Conservation (phyloP, 2,797 vertebrate species). For the Etheostoma nigrum region DNA sequence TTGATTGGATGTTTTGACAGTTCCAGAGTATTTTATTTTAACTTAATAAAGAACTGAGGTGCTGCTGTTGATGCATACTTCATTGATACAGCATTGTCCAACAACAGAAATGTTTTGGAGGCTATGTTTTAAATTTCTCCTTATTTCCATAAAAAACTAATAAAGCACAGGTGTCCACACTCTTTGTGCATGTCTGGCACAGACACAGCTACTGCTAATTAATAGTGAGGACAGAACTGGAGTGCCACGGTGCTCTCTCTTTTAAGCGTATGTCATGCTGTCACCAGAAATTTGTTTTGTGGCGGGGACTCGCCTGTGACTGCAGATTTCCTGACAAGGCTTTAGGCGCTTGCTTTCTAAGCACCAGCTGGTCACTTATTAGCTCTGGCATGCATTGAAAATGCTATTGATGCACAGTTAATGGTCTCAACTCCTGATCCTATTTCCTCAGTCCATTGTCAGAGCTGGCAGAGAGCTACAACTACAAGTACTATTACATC, state of each 20-base stretch:
- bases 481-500: constrained; percentile 13
- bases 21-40: not conserved
- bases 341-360: constrained; percentile 51
- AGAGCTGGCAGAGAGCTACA: constrained; percentile 23
- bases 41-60: not conserved
- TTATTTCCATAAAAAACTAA: constrained; percentile 36
- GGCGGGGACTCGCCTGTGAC: constrained; percentile 42
- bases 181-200: constrained; percentile 30
- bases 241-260: constrained; percentile 35
- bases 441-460: constrained; percentile 28
- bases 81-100: not conserved
- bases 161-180: constrained; percentile 31
- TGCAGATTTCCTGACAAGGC: constrained; percentile 57
- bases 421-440: constrained; percentile 48
- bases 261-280: constrained; percentile 64
- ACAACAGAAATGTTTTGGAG: constrained; percentile 4
- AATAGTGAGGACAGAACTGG: constrained; percentile 51
- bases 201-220: constrained; percentile 59
- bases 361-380: constrained; percentile 74
- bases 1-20: not conserved
- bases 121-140: constrained; percentile 15
- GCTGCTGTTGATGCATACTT: not conserved
- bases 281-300: constrained; percentile 67
- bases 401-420: constrained; percentile 61
- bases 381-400: constrained; percentile 64